Base-by-base conservation (phyloP, 2,888 invertebrate genomes). In the Keiferia lycopersicella region DNA sequence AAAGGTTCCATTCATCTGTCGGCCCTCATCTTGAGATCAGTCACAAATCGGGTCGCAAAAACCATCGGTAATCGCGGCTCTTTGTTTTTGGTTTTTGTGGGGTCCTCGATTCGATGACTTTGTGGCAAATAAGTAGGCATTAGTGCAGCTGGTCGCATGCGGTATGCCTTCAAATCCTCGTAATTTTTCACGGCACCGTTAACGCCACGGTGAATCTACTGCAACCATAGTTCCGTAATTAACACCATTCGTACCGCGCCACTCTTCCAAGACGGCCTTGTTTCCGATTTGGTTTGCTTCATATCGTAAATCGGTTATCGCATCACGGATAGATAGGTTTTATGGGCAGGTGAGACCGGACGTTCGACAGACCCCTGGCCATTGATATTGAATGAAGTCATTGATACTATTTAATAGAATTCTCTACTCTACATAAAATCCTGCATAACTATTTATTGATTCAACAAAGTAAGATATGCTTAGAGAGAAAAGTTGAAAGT, bases 301-400 rank as follows among this genome's bases (percentile, higher is more conserved):
- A 79, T 62, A 62, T 82, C 80, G 82, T 87, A 85, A 88, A 90
- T 88, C 86, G 84, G 85, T 90, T 87, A 86, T 82, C 85, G 84
- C 81, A 77, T 77, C 74, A 76, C 68, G 72, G 72, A 76, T 70
- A 72, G 78, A 80, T 79, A 76, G 79, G 81, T 79, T 82, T 83
- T 82, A 85, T 80, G 78, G 80, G 76, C 85, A 81, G 85, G 78
- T 82, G 86, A 78, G 77, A 84, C 74, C 75, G 73, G 77, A 88
- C 73, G 74, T 71, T 79, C 70, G 70, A 76, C 86, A 88, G 87
- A 82, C 66, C 61, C 53, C 62, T 20, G 26, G 20, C n/a, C 41
- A 59, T 18, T 59, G 11, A 34, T 45, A 22, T 22, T 22, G 51
- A 50, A 61, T 50, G 61, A 10, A 45, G n/a, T 59, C 41, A 59